Conservation (phyloP, 2,797 vertebrate genomes). For the Micrastur ruficollis region DNA sequence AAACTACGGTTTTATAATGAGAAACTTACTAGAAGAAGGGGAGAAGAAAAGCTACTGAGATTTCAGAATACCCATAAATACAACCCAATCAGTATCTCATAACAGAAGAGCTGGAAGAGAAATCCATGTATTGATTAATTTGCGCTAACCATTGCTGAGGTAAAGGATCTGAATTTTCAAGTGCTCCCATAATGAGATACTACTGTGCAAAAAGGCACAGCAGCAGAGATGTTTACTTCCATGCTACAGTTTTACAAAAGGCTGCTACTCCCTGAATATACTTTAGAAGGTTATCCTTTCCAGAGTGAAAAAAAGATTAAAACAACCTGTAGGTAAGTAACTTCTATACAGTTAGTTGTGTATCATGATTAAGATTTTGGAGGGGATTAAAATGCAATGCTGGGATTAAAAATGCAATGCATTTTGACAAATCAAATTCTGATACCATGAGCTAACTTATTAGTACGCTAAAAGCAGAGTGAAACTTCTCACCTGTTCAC, state of each 20-base stretch:
- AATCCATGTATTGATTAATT: not conserved
- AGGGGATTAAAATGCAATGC: not conserved
- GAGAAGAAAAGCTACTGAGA: not conserved
- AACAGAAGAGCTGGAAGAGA: not conserved
- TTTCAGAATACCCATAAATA: not conserved
- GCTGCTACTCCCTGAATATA: not conserved
- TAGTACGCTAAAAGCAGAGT: not conserved
- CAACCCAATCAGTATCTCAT: not conserved
- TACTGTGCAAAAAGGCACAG: not conserved
- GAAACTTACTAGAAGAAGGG: not conserved
- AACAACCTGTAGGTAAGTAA: not conserved
- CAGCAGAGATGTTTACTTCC: not conserved
- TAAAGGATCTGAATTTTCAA: not conserved
- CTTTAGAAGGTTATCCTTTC: not conserved
- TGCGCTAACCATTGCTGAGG: not conserved
- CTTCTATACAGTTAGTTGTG: fast-evolving
- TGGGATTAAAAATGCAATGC: not conserved
- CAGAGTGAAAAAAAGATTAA: not conserved
- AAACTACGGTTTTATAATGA: not conserved
- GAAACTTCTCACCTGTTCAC: not conserved
- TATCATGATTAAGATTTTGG: not conserved
- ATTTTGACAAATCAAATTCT: not conserved
- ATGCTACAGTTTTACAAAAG: not conserved
- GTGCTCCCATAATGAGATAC: not conserved
- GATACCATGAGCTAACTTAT: not conserved